Percentiles rank a stretch among this genome's conserved stretches.
These are phyloP conservation scores for Merluccius polli DNA, from an alignment of 2,797 vertebrate species.

Conservation along the genomic window DNA sequence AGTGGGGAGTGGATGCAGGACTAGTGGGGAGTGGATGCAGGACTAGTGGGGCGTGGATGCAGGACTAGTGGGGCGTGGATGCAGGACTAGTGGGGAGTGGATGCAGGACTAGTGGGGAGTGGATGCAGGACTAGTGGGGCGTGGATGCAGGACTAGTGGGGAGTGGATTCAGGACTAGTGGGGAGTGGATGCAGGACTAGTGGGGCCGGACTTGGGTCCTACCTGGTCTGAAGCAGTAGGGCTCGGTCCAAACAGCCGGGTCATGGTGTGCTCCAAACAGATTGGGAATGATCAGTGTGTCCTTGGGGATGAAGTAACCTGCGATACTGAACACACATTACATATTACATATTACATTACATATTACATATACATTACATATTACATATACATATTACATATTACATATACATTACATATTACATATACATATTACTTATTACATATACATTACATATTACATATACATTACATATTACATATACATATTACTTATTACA, in stretches of 20 bases:
- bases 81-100: slow-evolving; percentile 10
- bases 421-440: no score
- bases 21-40: slow-evolving; percentile 21
- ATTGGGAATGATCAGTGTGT: slow-evolving; percentile 83
- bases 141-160: slow-evolving; percentile 16
- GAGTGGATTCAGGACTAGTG: no score
- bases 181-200: slow-evolving; percentile 24
- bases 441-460: no score
- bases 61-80: slow-evolving; percentile 19
- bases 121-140: slow-evolving; percentile 20
- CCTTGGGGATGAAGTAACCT: slow-evolving; percentile 79
- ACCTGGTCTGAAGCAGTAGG: slow-evolving; percentile 82
- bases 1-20: slow-evolving; percentile 18
- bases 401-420: no score
- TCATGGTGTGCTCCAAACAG: slow-evolving; percentile 86
- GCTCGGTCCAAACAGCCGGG: slow-evolving; percentile 74
- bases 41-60: slow-evolving; percentile 10
- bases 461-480: no score
- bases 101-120: slow-evolving; percentile 20
- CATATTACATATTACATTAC: no score
- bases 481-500: no score
- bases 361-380: neutral
- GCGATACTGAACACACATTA: slow-evolving; percentile 64
- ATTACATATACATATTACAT: no score
- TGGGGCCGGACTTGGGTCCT: no score